These are phyloP conservation scores for Pterocles orientalis DNA, from an alignment of 2,113 vertebrate species.

Conservation along the genomic window DNA sequence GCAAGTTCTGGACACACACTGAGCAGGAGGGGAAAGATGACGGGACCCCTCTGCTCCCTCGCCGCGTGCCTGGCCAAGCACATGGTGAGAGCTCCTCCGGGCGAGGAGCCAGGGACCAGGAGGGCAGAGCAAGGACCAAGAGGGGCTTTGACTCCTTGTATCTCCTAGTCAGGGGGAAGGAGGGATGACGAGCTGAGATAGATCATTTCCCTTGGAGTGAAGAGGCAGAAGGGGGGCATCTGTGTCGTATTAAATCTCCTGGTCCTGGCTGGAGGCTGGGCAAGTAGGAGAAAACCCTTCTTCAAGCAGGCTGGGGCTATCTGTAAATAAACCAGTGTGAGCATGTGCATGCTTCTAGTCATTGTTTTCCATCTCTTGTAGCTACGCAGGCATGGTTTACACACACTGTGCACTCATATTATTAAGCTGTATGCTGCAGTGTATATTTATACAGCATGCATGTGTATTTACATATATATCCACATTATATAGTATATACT, in stretches of 20 bases:
- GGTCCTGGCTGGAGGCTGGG: neutral
- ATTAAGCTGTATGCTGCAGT: rapidly evolving
- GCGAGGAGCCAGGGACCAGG: neutral
- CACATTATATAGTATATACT: rapidly evolving
- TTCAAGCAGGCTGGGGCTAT: neutral
- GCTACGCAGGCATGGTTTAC: neutral
- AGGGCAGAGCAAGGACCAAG: neutral
- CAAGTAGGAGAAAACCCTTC: neutral
- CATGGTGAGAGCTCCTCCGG: neutral
- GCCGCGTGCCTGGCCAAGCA: neutral
- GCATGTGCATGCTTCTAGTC: no score
- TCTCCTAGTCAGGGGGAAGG: neutral
- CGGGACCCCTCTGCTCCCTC: neutral
- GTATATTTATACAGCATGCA: rapidly evolving
- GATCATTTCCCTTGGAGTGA: rapidly evolving
- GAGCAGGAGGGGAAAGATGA: neutral
- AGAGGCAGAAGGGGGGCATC: neutral
- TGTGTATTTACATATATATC: rapidly evolving
- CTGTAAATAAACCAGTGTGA: neutral
- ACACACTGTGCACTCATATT: rapidly evolving
- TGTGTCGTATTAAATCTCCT: neutral
- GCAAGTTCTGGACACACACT: neutral
- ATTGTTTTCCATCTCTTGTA: neutral
- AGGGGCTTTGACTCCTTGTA: neutral
- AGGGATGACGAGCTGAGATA: neutral